Evolutionary conservation across 1,140 invertebrate species (phyloP), one percentile per base, ranked within the genome.

Genomic region (Asobara japonica): DNA sequence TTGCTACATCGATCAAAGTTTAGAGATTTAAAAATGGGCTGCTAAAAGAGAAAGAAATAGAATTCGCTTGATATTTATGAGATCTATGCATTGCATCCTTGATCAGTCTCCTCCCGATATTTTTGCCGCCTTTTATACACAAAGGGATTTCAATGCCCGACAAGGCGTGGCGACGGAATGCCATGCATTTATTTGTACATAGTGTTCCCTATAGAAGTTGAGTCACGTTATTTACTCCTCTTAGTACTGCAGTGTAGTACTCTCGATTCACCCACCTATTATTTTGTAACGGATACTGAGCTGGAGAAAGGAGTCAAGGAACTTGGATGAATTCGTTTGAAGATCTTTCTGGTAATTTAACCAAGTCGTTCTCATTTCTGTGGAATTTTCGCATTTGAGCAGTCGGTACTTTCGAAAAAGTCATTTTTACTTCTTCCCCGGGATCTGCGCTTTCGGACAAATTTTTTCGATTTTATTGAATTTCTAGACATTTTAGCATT

Each of bases 101-200:
- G 2, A 20, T 33, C 25, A 0, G 10, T n/a, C n/a, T 31, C 11
- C 18, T 11, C n/a, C n/a, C n/a, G n/a, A 25, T 67, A 61, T 62
- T 60, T 51, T 38, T 27, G 29, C 25, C 41, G 60, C 41, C 62
- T 64, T 29, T 27, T 60, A 3, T 60, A 62, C 29, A 62, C 70
- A 72, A 75, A 75, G 74, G 70, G 74, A 75, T 71, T 75, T 75
- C 51, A 67, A 75, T 71, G 74, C 71, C 48, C 36, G 71, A 48
- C 22, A 74, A 75, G 71, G 71, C 71, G 71, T 75, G 70, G 70
- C 70, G 70, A 62, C 5, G 25, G 27, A 38, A 67, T 66, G 31
- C 65, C 48, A 38, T 29, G 22, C 70, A 29, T 31, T n/a, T 62
- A 11, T 62, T n/a, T 56, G 3, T 5, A 38, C n/a, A 38, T 38